Evolutionary conservation across 1,140 invertebrate genomes (phyloP).

Genomic region (Zaprionus inermis): DNA sequence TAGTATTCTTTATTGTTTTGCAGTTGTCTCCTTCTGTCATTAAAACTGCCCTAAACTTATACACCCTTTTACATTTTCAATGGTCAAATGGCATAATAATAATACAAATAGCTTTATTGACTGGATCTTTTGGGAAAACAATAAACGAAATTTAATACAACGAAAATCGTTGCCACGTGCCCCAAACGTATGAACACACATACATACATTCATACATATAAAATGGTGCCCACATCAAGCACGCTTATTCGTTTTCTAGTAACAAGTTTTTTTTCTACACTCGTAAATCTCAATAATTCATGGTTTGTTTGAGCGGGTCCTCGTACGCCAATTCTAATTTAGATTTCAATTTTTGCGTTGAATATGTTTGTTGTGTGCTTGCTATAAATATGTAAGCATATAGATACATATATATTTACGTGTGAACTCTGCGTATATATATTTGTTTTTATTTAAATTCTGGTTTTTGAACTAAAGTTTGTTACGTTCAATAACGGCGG

Average conservation of each 20-base stretch:
- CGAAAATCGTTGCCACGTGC: conserved; percentile 29
- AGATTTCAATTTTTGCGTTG: conserved; percentile 28
- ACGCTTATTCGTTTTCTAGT: not conserved
- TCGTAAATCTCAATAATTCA: conserved; percentile 39
- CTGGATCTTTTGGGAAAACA: conserved; percentile 35
- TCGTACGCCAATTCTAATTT: conserved; percentile 25
- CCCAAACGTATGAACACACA: not conserved
- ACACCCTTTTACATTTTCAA: not conserved
- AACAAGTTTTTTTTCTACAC: not conserved
- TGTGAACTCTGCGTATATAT: not conserved
- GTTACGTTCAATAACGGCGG: not conserved
- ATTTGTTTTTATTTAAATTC: not conserved
- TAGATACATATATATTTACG: not conserved
- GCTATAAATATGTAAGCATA: conserved; percentile 13
- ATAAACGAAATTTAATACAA: conserved; percentile 43
- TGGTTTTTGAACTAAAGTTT: not conserved
- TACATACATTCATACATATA: not conserved
- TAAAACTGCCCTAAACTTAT: not conserved
- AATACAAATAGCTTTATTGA: conserved; percentile 48
- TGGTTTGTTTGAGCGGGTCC: conserved; percentile 5
- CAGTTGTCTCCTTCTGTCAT: too few species aligned
- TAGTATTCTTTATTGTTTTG: too few species aligned
- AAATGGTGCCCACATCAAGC: conserved; percentile 8
- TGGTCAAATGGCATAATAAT: conserved; percentile 12
- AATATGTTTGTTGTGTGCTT: conserved; percentile 3